Percentiles rank a stretch among this genome's conserved stretches.
Evolutionary conservation across 2,797 vertebrate species (phyloP).

Genomic region (Phalloptychus januarius): DNA sequence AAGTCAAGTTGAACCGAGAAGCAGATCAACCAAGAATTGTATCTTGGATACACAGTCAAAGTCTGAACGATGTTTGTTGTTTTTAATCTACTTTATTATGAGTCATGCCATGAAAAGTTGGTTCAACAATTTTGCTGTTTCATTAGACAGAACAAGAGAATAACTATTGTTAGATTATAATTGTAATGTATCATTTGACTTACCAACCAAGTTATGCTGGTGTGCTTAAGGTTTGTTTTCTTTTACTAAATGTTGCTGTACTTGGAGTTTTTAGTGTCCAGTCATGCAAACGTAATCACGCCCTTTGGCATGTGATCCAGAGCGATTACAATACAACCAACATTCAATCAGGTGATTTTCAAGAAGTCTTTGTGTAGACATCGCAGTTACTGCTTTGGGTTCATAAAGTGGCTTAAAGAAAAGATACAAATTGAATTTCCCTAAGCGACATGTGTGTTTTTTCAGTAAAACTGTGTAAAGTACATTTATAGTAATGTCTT

Average conservation of each 20-base stretch:
- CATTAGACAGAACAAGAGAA: too few relatives aligned
- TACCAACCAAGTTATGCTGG: background rate
- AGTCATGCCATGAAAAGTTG: background rate
- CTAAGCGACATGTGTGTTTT: background rate
- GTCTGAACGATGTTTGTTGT: background rate
- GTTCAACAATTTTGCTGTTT: background rate
- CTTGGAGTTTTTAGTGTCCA: background rate
- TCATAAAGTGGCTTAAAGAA: background rate
- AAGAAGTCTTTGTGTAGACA: background rate
- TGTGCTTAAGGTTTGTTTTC: background rate
- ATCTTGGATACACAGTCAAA: background rate
- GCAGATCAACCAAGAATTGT: background rate
- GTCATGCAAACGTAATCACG: background rate
- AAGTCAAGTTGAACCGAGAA: too few relatives aligned
- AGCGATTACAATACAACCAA: background rate
- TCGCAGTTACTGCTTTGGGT: background rate
- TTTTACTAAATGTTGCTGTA: background rate
- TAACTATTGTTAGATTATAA: background rate
- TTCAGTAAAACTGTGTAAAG: background rate
- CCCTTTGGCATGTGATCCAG: background rate
- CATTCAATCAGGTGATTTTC: background rate
- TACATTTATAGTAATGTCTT: background rate
- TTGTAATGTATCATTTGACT: background rate
- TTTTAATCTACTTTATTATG: background rate
- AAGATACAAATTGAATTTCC: background rate